phyloP scores from a whole-genome alignment of 2,797 vertebrate genomes.

The Leucoraja ocellata region DNA sequence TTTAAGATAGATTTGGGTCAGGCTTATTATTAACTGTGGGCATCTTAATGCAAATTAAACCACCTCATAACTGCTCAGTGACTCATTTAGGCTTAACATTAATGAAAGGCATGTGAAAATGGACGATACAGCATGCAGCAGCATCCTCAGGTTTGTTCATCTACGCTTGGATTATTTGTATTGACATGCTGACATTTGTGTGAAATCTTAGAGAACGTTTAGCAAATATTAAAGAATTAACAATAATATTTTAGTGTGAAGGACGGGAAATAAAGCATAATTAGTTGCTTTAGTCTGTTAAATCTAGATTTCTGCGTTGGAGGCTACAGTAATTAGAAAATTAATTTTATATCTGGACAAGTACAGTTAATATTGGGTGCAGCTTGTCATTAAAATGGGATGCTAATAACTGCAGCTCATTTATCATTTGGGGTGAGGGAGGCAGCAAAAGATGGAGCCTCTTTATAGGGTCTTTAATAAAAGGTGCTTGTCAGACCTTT shows the following conservation, averaged over 20 bases:
- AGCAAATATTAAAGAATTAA: too few species aligned
- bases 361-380: slow-evolving; percentile 11
- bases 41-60: background rate
- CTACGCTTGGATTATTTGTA: background rate
- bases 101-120: background rate
- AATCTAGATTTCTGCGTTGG: background rate
- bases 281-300: background rate
- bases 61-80: background rate
- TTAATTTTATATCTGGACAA: slow-evolving; percentile 24
- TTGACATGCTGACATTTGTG: background rate
- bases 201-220: background rate
- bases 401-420: slow-evolving; percentile 25
- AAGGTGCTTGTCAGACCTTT: slow-evolving; percentile 14
- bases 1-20: too few species aligned
- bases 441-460: slow-evolving; percentile 8
- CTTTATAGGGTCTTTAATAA: slow-evolving; percentile 27
- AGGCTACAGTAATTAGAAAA: slow-evolving; percentile 18
- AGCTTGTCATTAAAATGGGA: slow-evolving; percentile 27
- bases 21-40: background rate
- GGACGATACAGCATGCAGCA: background rate
- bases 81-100: background rate
- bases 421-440: slow-evolving; percentile 27
- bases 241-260: background rate
- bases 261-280: background rate
- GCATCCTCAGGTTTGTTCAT: background rate